Percentiles rank a stretch among this genome's conserved stretches.
Evolutionary conservation across 2,888 invertebrate species (phyloP).

Genomic region (Seladonia tumulorum): DNA sequence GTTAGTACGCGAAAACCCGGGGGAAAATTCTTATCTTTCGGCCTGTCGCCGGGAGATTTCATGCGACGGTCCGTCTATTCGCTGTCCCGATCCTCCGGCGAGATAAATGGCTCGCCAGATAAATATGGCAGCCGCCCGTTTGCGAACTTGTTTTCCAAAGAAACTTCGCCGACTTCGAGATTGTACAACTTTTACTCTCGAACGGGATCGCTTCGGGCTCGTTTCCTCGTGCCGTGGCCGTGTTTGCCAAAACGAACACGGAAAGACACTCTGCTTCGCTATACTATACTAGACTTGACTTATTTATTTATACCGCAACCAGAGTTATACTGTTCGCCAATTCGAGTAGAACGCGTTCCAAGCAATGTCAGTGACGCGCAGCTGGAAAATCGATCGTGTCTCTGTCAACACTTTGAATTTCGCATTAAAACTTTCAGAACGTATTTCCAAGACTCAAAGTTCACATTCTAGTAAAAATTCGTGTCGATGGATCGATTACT

Average conservation of each 20-base stretch:
- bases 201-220: not conserved
- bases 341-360: too few relatives aligned
- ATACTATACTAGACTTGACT: too few relatives aligned
- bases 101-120: constrained; percentile 26
- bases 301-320: too few relatives aligned
- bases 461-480: too few relatives aligned
- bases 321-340: too few relatives aligned
- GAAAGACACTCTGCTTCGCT: not conserved
- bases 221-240: not conserved
- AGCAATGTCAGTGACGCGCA: too few relatives aligned
- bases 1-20: constrained; percentile 37
- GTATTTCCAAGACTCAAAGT: too few relatives aligned
- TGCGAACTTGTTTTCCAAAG: not conserved
- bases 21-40: constrained; percentile 43
- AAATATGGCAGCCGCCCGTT: constrained; percentile 28
- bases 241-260: not conserved
- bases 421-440: too few relatives aligned
- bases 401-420: too few relatives aligned
- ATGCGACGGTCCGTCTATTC: constrained; percentile 20
- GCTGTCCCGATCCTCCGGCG: constrained; percentile 22
- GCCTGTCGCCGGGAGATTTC: not conserved
- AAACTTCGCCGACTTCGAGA: not conserved
- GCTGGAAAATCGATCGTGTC: too few relatives aligned
- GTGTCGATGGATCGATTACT: too few relatives aligned
- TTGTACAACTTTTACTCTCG: constrained; percentile 13